Conservation (phyloP, 2,113 vertebrate genomes). For the Megalops atlanticus region DNA sequence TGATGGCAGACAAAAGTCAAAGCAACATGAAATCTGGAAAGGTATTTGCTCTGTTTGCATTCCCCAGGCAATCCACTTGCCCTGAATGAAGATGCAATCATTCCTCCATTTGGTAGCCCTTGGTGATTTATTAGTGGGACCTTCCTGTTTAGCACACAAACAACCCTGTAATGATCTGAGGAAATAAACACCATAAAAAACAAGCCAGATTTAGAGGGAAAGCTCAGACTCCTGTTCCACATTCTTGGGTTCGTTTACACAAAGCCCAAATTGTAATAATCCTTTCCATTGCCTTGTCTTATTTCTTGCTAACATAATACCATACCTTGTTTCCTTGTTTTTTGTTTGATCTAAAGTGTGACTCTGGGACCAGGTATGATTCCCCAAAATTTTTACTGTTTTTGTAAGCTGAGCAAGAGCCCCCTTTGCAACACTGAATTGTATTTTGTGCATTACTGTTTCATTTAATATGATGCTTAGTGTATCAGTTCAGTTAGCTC, state of each 20-base stretch:
- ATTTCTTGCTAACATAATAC: no score
- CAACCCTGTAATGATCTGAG: background rate
- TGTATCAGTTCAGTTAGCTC: background rate
- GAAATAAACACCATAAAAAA: background rate
- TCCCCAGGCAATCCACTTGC: background rate
- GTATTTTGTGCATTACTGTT: background rate
- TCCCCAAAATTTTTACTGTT: background rate
- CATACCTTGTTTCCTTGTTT: no score
- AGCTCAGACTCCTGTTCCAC: no score
- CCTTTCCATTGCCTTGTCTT: no score
- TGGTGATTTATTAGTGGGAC: no score
- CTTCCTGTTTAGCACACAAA: background rate
- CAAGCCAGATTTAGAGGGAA: no score
- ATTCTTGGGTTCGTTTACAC: background rate
- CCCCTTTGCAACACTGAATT: background rate
- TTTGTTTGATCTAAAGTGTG: conserved; percentile 1
- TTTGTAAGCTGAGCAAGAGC: background rate
- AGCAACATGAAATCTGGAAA: background rate
- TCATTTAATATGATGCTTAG: background rate
- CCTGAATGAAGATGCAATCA: background rate
- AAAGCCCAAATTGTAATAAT: no score
- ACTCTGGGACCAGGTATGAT: background rate
- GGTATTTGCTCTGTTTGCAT: background rate
- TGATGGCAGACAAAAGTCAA: background rate
- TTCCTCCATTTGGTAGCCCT: background rate